Evolutionary conservation across 2,888 invertebrate genomes (phyloP).

Genomic region (Drosophila macrospina): DNA sequence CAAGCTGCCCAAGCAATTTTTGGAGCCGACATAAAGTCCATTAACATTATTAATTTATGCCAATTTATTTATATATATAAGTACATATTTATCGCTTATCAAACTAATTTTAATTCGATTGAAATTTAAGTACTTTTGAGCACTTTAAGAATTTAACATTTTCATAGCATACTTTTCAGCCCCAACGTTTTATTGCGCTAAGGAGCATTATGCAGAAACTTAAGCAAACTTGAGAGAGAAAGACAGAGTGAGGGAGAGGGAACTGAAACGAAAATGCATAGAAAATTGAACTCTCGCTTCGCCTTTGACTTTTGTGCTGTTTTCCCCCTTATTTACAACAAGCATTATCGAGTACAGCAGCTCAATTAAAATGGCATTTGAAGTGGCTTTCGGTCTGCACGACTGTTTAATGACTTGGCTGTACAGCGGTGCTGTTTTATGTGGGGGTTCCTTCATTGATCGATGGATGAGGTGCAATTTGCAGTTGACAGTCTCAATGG

Average conservation of each 20-base stretch:
- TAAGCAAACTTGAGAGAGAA: constrained; percentile 9
- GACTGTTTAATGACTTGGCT: constrained; percentile 51
- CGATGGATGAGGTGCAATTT: constrained; percentile 50
- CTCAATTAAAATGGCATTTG: constrained; percentile 73
- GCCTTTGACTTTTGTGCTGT: constrained; percentile 16
- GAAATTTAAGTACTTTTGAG: background rate
- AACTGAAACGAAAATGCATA: constrained; percentile 5
- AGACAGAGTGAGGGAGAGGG: background rate
- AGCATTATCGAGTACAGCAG: constrained; percentile 36
- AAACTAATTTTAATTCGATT: constrained; percentile 10
- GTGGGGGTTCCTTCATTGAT: constrained; percentile 37
- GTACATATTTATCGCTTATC: background rate
- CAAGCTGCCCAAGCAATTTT: constrained; percentile 31
- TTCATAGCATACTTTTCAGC: background rate
- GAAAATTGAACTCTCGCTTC: constrained; percentile 16
- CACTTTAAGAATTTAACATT: background rate
- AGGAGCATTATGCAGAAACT: constrained; percentile 34
- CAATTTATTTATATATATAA: too few relatives aligned
- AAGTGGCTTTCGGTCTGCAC: constrained; percentile 40
- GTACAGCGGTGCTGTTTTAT: constrained; percentile 41
- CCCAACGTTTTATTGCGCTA: background rate
- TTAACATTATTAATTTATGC: constrained; percentile 40
- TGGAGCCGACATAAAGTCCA: constrained; percentile 19
- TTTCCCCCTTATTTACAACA: constrained; percentile 22
- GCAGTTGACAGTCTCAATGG: constrained; percentile 35